Evolutionary conservation across 2,113 vertebrate genomes (phyloP).

Genomic region (Nerophis lumbriciformis): DNA sequence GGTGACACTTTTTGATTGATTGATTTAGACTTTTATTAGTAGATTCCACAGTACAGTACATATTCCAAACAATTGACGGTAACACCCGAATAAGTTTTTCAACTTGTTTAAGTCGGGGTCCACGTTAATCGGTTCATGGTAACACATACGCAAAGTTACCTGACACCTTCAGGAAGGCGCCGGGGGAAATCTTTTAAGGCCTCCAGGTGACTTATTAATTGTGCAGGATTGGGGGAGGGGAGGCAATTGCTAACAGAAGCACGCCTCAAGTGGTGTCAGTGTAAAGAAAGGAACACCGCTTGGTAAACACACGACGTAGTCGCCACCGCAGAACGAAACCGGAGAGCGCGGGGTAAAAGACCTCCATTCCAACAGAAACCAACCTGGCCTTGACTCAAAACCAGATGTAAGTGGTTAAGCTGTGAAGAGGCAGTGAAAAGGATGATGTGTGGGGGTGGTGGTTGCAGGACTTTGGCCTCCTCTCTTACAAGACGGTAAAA

Average conservation of each 20-base stretch:
- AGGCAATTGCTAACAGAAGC: constrained; percentile 32
- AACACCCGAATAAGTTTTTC: no score
- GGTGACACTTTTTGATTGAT: no score
- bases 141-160: constrained; percentile 22
- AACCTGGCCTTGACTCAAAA: constrained; percentile 70
- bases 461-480: constrained; percentile 52
- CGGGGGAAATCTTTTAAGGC: constrained; percentile 41
- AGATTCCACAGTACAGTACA: no score
- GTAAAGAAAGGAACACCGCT: constrained; percentile 45
- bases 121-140: not conserved
- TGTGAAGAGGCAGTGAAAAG: constrained; percentile 36
- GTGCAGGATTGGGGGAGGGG: constrained; percentile 28
- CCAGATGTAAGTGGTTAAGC: constrained; percentile 68
- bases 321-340: constrained; percentile 56
- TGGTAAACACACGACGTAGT: constrained; percentile 54
- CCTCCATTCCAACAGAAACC: constrained; percentile 66
- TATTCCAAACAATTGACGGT: no score
- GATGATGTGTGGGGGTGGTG: constrained; percentile 17
- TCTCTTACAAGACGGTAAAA: constrained; percentile 44
- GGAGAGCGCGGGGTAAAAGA: constrained; percentile 65
- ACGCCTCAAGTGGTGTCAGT: constrained; percentile 33
- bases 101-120: no score
- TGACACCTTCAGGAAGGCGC: constrained; percentile 27
- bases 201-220: constrained; percentile 32
- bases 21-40: no score